Evolutionary conservation across 2,888 invertebrate species (phyloP), one percentile per base, ranked within the genome.

Genomic region (Agrochola circellaris): DNA sequence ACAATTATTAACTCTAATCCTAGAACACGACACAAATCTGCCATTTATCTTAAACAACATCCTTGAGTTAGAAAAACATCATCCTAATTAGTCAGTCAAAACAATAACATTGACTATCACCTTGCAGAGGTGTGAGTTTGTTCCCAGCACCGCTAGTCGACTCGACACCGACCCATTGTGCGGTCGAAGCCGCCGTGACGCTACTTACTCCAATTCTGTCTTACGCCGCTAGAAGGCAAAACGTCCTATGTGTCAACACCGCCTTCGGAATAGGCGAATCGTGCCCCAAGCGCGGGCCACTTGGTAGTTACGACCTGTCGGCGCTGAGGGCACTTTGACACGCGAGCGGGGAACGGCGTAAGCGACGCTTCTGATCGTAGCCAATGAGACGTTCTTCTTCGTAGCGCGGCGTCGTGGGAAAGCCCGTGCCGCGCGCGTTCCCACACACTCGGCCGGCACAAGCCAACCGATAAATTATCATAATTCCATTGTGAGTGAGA

Each of bases 401-500:
- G 92, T 89, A 89, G 79, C 74, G 77, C 90, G 80, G 87, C 88
- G 91, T 91, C 97, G 97, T 97, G 97, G 97, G 97, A 97, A 97
- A 94, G 95, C 95, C 95, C 95, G 96, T 95, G 95, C 95, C 95
- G 93, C 92, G 95, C 96, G 95, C 96, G 97, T 97, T 97, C 97
- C 97, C 97, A 97, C 97, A 96, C 96, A 96, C 96, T 95, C 95
- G 94, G 94, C 95, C 96, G 96, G 96, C 96, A 96, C 96, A 95
- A 96, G 96, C 96, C 96, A 97, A 95, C 94, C 96, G 96, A 96
- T 96, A 96, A 96, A 96, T 96, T 96, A 96, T 96, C 96, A 96
- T 96, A 96, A 96, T 96, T 96, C 96, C 95, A 96, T 96, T 96
- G 96, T 96, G 96, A 96, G 95, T 95, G 96, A 96, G 96, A 96